A percentile compares a stretch with the other conserved stretches of the same genome.
These are phyloP conservation scores for Eriocheir sinensis DNA, from an alignment of 1,140 invertebrate species.

Conservation along the genomic window DNA sequence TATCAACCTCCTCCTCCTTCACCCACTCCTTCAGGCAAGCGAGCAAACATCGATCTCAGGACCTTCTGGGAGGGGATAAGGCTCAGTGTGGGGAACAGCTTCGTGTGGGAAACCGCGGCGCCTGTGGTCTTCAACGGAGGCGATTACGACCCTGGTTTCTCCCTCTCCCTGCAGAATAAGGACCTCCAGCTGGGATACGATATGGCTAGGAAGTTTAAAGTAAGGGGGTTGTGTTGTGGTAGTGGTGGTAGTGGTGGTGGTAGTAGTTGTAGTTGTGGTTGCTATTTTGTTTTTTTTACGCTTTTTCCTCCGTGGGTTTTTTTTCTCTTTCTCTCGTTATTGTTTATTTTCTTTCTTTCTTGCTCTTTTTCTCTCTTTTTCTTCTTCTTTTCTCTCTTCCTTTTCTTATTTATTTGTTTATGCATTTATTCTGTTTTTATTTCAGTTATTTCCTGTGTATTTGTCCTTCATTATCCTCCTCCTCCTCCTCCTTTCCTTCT, in stretches of 20 bases:
- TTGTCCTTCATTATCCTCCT: no score
- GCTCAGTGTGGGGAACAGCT: constrained; percentile 78
- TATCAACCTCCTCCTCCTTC: not conserved
- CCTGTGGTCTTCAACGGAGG: constrained; percentile 78
- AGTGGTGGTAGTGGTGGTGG: not conserved
- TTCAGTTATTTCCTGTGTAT: not conserved
- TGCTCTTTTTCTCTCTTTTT: not conserved
- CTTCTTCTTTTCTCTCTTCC: no score
- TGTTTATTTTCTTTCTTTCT: not conserved
- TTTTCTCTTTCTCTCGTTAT: not conserved
- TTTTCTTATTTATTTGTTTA: no score
- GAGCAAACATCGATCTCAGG: constrained; percentile 76
- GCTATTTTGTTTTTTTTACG: not conserved
- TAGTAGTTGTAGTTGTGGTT: not conserved
- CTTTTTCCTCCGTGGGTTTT: not conserved
- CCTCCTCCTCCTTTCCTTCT: not conserved
- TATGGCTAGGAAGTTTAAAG: constrained; percentile 79
- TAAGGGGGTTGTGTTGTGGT: constrained; percentile 39
- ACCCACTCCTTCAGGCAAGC: constrained; percentile 71
- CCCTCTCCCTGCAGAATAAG: constrained; percentile 78
- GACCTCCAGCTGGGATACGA: constrained; percentile 79
- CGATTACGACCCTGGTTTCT: constrained; percentile 78
- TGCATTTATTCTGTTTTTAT: not conserved
- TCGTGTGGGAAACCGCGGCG: constrained; percentile 79
- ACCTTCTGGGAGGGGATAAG: constrained; percentile 79